Evolutionary conservation across 2,797 vertebrate genomes (phyloP), one percentile per base, ranked within the genome.

Genomic region (Lutjanus argentimaculatus): DNA sequence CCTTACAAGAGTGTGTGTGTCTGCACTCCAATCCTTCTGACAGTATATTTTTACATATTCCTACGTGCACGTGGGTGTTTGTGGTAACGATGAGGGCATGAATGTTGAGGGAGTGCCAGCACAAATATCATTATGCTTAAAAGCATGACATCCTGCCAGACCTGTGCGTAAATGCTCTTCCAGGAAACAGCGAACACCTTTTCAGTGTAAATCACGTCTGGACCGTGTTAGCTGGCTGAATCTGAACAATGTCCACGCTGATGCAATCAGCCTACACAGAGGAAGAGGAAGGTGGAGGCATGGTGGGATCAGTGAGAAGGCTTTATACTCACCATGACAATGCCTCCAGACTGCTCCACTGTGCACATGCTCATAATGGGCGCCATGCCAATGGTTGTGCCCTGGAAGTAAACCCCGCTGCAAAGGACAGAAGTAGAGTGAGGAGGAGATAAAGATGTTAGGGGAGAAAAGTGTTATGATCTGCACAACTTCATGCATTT

Each of bases 341-440:
- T 96, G 7, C 99, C 99, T 69, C 99, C 99, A 0, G 99, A 99
- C 93, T 99, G 98, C 87, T 99, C 98, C 0, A 95, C 97, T 0
- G 98, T 99, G 85, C 99, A 99, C 98, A 99, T 99, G 94, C 98
- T 99, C 98, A 99, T 99, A 69, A 99, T 99, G 57, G 99, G 98
- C 0, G 99, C 99, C 99, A 99, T 99, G 92, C 99, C 99, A 40
- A 99, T 99, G 89, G 98, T 99, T 6, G 98, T 99, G 62, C 99
- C 99, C 93, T 99, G 99, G 95, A 99, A 99, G 91, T 98, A 98
- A 57, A 99, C 97, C 17, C 98, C 98, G 0, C 98, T 99, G 92
- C 77, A 72, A 16, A 69, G 36, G 42, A 56, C 13, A 72, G 14
- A 59, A 45, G 43, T 3, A 67, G 45, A 45, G 55, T 3, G 15